phyloP scores from a whole-genome alignment of 1,140 invertebrate genomes.

The Pseudoatta argentina region DNA sequence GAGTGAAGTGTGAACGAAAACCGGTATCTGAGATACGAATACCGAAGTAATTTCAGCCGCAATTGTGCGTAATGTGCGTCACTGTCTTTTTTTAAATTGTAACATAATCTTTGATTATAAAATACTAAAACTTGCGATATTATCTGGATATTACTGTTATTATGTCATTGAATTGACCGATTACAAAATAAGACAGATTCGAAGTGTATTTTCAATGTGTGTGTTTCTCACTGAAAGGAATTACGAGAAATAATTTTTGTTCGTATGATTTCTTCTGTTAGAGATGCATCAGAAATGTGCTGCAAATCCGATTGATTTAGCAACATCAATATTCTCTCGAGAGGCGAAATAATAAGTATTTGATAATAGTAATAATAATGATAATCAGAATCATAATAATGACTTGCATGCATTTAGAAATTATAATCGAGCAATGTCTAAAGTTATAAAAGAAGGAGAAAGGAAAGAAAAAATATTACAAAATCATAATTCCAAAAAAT shows the following conservation, averaged over 20 bases:
- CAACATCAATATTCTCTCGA: neutral
- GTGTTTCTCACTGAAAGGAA: neutral
- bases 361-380: neutral
- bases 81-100: neutral
- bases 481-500: too few relatives aligned
- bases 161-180: neutral
- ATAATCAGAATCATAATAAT: too few relatives aligned
- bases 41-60: neutral
- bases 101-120: neutral
- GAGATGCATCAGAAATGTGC: neutral
- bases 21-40: neutral
- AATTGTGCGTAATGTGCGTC: neutral
- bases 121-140: neutral
- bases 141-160: neutral
- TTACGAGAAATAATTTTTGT: neutral
- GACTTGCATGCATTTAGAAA: too few relatives aligned
- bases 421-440: too few relatives aligned
- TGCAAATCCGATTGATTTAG: too few relatives aligned
- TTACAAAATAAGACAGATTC: slow-evolving; percentile 2
- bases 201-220: neutral
- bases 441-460: too few relatives aligned
- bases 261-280: neutral
- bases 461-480: too few relatives aligned
- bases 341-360: neutral
- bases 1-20: too few relatives aligned